Base-by-base conservation (phyloP, 2,113 vertebrate genomes). In the Sinocyclocheilus anshuiensis region DNA sequence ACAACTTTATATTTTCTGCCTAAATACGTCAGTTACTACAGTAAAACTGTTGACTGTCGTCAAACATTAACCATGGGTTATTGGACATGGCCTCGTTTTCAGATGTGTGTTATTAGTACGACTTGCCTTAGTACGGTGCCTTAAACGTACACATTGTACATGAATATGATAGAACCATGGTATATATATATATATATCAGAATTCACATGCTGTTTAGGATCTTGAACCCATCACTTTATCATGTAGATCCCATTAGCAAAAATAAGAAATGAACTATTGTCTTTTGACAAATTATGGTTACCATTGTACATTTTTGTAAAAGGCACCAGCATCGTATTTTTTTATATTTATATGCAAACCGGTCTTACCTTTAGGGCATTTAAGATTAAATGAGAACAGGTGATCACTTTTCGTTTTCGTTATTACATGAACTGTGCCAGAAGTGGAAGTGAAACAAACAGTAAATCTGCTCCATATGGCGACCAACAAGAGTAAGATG, bases 401-500 rank as follows among this genome's bases (percentile, higher is more conserved):
- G 16, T 69, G 29, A 69, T 69, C 6, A 36, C 7, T 69, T 22
- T 13, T n/a, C 53, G 3, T 55, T 75, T 79, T 24, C 7, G 1
- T 65, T 10, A 1, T 63, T n/a, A 5, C 24, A 71, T 33, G 45
- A 80, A n/a, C 39, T 20, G 16, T 22, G 33, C 18, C 75, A 75
- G 50, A 86, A 86, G 76, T 83, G 81, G 39, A 88, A 78, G 89
- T 85, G 83, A 87, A 90, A 85, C 71, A 63, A n/a, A 26, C 48
- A 42, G n/a, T 45, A 39, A 36, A 83, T 81, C 69, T 33, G 50
- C 8, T 39, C 0, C 13, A 42, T 10, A 84, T 91, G 81, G 67
- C 90, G 15, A 33, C 72, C 48, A 57, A 7, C 83, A 92, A 81
- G 76, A 86, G 67, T 72, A 77, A 61, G 77, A 85, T 48, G 15